Evolutionary conservation across 2,888 invertebrate species (phyloP), one percentile per base, ranked within the genome.

Genomic region (Orthonychiurus folsomi): DNA sequence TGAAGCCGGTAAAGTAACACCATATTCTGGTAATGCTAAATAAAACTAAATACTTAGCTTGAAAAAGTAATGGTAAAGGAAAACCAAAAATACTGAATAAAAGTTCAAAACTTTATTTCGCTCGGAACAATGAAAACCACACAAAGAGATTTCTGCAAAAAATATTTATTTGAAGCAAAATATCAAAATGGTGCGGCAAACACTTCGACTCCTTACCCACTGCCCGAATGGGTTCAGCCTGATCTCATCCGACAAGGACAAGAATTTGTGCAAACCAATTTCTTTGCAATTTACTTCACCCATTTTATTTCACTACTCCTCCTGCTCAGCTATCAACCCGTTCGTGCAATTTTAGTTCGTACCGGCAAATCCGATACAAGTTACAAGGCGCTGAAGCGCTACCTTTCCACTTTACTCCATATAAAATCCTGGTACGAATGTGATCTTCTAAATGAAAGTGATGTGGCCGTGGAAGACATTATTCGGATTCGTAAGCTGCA

Each of bases 231-330:
- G 70, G 56, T 69, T 1, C 50, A 72, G 15, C 54, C 61, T 1
- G 28, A 64, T 21, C 63, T 63, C 2, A 57, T 72, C 20, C 27
- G 58, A 55, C 56, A 50, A 37, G 93, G 88, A 0, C 88, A 89
- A 72, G 76, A 80, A 21, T 88, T 87, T 75, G 88, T 85, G 76
- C 79, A 80, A 71, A 81, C 85, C 63, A 84, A 91, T 76, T 80
- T 86, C 59, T 88, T 86, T 75, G 79, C 84, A 1, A 80, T 90
- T 74, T 81, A 85, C 66, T 79, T 85, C 0, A 83, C 85, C 0
- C 91, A 91, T 83, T 77, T 91, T 50, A 79, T 84, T 58, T 93
- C 92, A 0, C 79, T 93, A 26, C 77, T 91, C 18, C 81, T 85
- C 0, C 84, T 92, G 24, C 79, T 93, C 65, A 80, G 88, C 1